Base-by-base conservation (phyloP, 2,888 invertebrate species). In the Muscina levida region DNA sequence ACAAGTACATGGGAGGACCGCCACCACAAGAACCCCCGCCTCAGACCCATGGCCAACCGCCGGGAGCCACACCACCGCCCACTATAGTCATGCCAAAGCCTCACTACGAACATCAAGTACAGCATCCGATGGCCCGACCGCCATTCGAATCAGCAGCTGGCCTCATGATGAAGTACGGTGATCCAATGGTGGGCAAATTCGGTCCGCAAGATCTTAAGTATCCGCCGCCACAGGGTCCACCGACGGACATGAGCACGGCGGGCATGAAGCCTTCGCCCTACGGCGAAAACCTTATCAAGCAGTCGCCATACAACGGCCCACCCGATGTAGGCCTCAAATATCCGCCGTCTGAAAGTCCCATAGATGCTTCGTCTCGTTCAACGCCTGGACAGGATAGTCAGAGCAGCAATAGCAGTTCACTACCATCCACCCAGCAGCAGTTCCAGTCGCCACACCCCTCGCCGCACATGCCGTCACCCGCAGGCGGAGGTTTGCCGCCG, bases 301-400 rank as follows among this genome's bases (percentile, higher is more conserved):
- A 85, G 37, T 89, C 89, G 44, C 87, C 90, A 4, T 91, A 89
- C 72, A 87, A 87, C 22, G 86, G 86, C 11, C 80, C 83, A 5
- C 70, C 59, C 15, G 77, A 77, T 1, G 82, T 82, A 4, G 84
- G 82, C 31, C 71, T 85, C 0, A 88, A 89, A 79, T 88, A 88
- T 83, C 86, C 87, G 3, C 87, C 88, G 10, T 84, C 87, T 3
- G 90, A 90, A 84, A 91, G 90, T 80, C 91, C 91, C 2, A 89
- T 91, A 46, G 91, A 91, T 83, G 90, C 90, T 3, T 89, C 91
- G 0, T 84, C 88, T 4, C 85, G 91, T 17, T 89, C 90, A 11
- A 91, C 91, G 15, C 91, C 91, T 10, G 91, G 90, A 66, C 91
- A 91, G 79, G 91, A 91, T 78, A 90, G 91, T 79, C 91, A 91